These are phyloP conservation scores for Apomyelois bistriatella DNA, from an alignment of 2,888 invertebrate species.

Conservation along the genomic window DNA sequence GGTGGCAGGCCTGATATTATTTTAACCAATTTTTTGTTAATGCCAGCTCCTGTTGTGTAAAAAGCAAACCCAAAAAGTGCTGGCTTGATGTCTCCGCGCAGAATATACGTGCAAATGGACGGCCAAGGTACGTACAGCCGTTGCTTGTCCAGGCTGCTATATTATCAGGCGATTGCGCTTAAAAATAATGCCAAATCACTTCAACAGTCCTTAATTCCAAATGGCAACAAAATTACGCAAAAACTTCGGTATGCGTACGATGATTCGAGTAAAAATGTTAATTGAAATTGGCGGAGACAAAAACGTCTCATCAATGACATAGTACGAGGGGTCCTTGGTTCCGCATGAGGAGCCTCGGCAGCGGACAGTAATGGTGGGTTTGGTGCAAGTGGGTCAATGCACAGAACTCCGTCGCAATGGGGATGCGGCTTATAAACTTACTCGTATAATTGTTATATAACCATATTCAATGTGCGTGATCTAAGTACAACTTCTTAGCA, in stretches of 20 bases:
- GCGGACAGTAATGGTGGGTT: neutral
- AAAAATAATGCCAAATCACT: too few species aligned
- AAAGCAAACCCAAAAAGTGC: too few species aligned
- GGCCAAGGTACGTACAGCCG: too few species aligned
- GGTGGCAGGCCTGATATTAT: too few species aligned
- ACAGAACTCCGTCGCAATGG: conserved; percentile 3
- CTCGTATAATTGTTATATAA: neutral
- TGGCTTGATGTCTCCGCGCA: too few species aligned
- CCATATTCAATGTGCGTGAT: too few species aligned
- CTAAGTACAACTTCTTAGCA: too few species aligned
- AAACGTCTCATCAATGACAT: conserved; percentile 6
- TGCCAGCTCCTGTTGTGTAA: too few species aligned
- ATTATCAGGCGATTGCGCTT: too few species aligned
- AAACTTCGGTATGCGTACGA: neutral
- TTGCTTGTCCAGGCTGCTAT: too few species aligned
- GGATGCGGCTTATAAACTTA: neutral
- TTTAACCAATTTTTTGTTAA: too few species aligned
- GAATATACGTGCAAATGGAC: too few species aligned
- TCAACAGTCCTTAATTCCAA: neutral
- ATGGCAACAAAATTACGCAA: neutral
- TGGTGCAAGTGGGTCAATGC: conserved; percentile 11
- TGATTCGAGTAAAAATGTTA: neutral
- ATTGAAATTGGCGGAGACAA: neutral
- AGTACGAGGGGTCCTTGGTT: neutral
- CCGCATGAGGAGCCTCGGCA: neutral